phyloP scores from a whole-genome alignment of 1,140 invertebrate genomes.

The Drosophila pachea region DNA sequence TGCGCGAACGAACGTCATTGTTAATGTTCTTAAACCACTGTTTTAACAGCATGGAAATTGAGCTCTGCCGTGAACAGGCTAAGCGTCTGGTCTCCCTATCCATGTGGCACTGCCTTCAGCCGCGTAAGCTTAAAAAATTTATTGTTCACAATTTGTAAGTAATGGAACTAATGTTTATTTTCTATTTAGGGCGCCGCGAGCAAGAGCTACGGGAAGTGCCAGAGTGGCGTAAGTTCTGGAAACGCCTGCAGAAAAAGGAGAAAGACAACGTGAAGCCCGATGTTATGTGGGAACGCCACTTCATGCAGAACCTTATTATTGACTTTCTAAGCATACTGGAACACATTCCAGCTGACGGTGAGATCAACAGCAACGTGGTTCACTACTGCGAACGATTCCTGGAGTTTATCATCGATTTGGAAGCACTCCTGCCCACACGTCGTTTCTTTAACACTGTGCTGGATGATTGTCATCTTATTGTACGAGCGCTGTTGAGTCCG shows the following conservation, averaged over 20 bases:
- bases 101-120: conserved; percentile 95
- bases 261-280: conserved; percentile 85
- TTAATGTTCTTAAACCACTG: conserved; percentile 97
- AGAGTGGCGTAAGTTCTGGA: conserved; percentile 96
- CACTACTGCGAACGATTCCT: conserved; percentile 97
- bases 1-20: conserved; percentile 92
- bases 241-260: conserved; percentile 87
- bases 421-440: conserved; percentile 95
- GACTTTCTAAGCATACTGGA: conserved; percentile 94
- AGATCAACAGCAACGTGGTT: conserved; percentile 80
- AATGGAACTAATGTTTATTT: not conserved
- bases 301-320: conserved; percentile 91
- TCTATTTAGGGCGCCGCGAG: conserved; percentile 83
- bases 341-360: conserved; percentile 84
- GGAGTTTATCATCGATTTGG: conserved; percentile 97
- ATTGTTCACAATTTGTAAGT: not conserved
- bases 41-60: conserved; percentile 98
- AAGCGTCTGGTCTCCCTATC: conserved; percentile 94
- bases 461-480: conserved; percentile 96
- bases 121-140: conserved; percentile 80
- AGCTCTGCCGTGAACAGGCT: conserved; percentile 94
- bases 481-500: conserved; percentile 90
- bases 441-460: conserved; percentile 98
- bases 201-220: conserved; percentile 91
- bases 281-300: conserved; percentile 92